phyloP scores from a whole-genome alignment of 2,113 vertebrate species.

The Lagopus muta region DNA sequence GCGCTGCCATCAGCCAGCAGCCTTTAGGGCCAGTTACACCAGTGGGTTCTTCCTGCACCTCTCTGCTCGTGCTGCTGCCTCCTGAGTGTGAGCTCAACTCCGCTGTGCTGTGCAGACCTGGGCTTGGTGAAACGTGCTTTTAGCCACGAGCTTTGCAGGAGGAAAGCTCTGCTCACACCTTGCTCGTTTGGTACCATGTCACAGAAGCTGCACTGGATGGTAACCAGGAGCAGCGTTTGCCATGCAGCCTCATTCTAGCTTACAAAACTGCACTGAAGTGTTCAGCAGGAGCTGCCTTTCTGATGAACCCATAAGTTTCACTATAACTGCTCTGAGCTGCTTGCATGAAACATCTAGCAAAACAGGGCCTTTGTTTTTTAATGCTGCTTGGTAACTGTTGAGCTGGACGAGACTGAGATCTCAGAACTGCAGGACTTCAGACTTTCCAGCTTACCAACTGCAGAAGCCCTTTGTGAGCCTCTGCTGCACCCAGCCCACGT shows the following conservation, averaged over 20 bases:
- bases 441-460: rapidly evolving
- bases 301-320: not conserved
- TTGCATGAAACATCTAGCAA: not conserved
- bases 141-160: not conserved
- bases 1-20: not conserved
- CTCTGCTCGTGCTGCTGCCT: not conserved
- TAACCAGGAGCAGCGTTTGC: rapidly evolving
- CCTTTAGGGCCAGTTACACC: not conserved
- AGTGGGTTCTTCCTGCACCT: rapidly evolving
- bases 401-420: not conserved
- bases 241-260: rapidly evolving
- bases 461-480: no score
- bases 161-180: not conserved
- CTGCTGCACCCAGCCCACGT: not conserved
- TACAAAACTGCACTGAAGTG: rapidly evolving
- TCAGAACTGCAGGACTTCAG: rapidly evolving
- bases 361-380: not conserved
- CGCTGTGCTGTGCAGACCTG: rapidly evolving
- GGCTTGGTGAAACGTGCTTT: not conserved
- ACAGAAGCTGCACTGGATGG: not conserved
- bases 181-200: not conserved
- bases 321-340: rapidly evolving
- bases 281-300: not conserved
- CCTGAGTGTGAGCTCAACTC: rapidly evolving
- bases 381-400: rapidly evolving